Conservation (phyloP, 2,888 invertebrate genomes). For the Lacanobia oleracea region DNA sequence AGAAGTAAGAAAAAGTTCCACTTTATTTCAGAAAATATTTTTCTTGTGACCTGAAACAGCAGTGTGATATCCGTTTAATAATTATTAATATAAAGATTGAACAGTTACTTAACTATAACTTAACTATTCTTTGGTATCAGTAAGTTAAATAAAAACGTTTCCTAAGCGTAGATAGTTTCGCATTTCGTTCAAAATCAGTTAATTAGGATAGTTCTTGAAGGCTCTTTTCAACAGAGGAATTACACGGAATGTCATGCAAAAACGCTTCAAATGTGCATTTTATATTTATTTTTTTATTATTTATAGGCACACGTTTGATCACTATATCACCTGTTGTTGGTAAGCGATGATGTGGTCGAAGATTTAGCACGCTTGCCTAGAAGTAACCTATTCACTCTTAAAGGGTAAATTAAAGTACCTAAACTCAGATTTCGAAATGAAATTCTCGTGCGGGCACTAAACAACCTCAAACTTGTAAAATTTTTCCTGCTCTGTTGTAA, state of each 20-base stretch:
- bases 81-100: not conserved
- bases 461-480: slow-evolving; percentile 22
- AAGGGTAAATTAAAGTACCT: not conserved
- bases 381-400: too few relatives aligned
- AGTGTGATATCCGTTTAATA: not conserved
- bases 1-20: not conserved
- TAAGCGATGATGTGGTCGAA: too few relatives aligned
- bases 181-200: not conserved
- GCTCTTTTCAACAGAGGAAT: not conserved
- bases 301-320: too few relatives aligned
- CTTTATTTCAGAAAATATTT: not conserved
- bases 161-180: not conserved
- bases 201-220: slow-evolving; percentile 12
- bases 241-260: not conserved
- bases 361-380: too few relatives aligned
- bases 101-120: not conserved
- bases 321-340: too few relatives aligned
- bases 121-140: not conserved
- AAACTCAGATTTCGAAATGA: slow-evolving; percentile 8
- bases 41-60: not conserved
- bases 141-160: slow-evolving; percentile 8
- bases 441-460: slow-evolving; percentile 27
- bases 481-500: slow-evolving; percentile 23
- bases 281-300: too few relatives aligned
- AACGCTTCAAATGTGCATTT: slow-evolving; percentile 13